Evolutionary conservation across 2,797 vertebrate genomes (phyloP).

Genomic region (Mus caroli): DNA sequence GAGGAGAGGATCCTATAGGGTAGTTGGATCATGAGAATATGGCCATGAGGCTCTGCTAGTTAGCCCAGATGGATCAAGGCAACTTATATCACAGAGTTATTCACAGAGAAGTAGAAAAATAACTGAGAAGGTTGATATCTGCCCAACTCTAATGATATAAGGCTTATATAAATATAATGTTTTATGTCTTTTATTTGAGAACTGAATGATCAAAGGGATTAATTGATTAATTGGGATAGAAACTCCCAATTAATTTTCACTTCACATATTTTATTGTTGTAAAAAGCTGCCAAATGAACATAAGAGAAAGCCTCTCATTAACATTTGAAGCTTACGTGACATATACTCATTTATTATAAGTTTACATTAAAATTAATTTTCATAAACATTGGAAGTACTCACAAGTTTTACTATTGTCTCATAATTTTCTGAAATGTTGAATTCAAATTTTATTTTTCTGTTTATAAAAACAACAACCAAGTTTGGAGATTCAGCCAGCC

Average conservation of each 20-base stretch:
- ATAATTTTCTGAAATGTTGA: not conserved
- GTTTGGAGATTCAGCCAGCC: not conserved
- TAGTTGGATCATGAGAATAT: not conserved
- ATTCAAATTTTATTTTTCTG: conserved; percentile 33
- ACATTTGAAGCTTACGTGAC: not conserved
- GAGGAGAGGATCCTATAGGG: not conserved
- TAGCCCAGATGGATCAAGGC: not conserved
- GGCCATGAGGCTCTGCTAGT: not conserved
- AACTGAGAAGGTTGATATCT: not conserved
- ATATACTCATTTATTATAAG: not conserved
- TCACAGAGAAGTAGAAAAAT: not conserved
- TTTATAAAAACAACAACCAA: conserved; percentile 9
- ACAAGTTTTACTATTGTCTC: not conserved
- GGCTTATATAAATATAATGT: not conserved
- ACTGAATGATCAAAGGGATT: not conserved
- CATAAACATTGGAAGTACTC: not conserved
- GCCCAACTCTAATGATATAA: not conserved
- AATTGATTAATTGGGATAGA: not conserved
- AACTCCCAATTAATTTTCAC: not conserved
- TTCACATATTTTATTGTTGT: not conserved
- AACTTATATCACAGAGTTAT: not conserved
- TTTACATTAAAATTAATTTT: not conserved
- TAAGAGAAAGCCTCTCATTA: not conserved
- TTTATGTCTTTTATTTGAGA: not conserved
- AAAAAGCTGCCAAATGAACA: not conserved